Conservation (phyloP, 2,888 invertebrate genomes). For the Lasioglossum pauxillum region DNA sequence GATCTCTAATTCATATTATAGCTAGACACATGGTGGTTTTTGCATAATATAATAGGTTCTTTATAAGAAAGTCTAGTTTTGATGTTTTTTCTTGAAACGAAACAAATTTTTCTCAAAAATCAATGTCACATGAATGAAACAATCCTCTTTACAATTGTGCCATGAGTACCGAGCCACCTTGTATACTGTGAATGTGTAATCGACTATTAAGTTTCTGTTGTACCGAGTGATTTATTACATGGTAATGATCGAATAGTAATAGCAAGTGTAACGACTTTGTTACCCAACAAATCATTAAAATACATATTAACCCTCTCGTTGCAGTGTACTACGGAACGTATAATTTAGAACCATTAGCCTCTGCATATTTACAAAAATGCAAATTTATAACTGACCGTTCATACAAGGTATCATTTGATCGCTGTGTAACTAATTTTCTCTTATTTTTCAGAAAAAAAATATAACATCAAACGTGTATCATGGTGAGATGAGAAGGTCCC, state of each 20-base stretch:
- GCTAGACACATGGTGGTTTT: too few species aligned
- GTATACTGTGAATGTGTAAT: not conserved
- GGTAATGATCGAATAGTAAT: not conserved
- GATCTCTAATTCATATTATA: too few species aligned
- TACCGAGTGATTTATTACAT: not conserved
- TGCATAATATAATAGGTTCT: too few species aligned
- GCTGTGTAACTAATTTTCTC: not conserved
- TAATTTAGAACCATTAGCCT: not conserved
- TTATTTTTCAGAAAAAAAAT: too few species aligned
- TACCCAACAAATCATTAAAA: slow-evolving; percentile 1
- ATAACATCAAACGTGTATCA: too few species aligned
- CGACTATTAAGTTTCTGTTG: not conserved
- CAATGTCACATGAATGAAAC: not conserved
- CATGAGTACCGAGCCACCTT: not conserved
- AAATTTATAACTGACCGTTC: not conserved
- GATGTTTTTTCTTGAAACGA: not conserved
- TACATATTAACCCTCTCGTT: not conserved
- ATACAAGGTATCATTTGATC: not conserved
- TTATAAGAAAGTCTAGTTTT: too few species aligned
- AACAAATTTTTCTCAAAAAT: not conserved
- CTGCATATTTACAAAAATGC: not conserved
- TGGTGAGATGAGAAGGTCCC: too few species aligned
- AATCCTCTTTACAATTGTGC: not conserved
- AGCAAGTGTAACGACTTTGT: not conserved
- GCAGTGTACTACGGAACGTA: not conserved